Percentiles rank a stretch among this genome's conserved stretches.
These are phyloP conservation scores for Orchestes rusci DNA, from an alignment of 2,888 invertebrate species.

Conservation along the genomic window DNA sequence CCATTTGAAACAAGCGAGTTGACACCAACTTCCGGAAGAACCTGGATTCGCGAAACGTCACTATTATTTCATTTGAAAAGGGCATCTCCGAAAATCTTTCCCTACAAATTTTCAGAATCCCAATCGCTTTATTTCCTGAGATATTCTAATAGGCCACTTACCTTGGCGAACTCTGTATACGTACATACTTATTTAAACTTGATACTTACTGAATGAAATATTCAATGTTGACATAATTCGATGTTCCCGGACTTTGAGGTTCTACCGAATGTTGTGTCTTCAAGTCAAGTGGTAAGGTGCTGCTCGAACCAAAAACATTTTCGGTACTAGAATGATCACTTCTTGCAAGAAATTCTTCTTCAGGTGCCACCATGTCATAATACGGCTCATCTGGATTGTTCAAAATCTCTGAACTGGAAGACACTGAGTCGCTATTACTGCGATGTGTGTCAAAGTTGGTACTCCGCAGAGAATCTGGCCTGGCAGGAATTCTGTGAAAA, in stretches of 20 bases:
- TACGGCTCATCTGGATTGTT: constrained; percentile 60
- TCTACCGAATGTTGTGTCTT: constrained; percentile 46
- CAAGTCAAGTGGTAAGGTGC: constrained; percentile 53
- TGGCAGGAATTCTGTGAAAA: constrained; percentile 31
- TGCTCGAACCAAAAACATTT: constrained; percentile 54
- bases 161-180: no score
- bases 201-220: constrained; percentile 74
- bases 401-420: constrained; percentile 51
- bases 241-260: constrained; percentile 73
- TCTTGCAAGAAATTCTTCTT: constrained; percentile 43
- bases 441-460: constrained; percentile 32
- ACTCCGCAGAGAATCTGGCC: constrained; percentile 33
- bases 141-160: no score
- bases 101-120: no score
- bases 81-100: no score
- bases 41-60: no score
- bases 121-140: no score
- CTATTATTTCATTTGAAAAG: no score
- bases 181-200: no score
- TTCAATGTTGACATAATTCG: constrained; percentile 89
- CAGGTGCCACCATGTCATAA: constrained; percentile 63
- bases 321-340: constrained; percentile 59
- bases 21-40: no score
- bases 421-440: constrained; percentile 43
- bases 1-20: no score